phyloP scores from a whole-genome alignment of 2,113 vertebrate genomes.

The Dermatemys mawii region DNA sequence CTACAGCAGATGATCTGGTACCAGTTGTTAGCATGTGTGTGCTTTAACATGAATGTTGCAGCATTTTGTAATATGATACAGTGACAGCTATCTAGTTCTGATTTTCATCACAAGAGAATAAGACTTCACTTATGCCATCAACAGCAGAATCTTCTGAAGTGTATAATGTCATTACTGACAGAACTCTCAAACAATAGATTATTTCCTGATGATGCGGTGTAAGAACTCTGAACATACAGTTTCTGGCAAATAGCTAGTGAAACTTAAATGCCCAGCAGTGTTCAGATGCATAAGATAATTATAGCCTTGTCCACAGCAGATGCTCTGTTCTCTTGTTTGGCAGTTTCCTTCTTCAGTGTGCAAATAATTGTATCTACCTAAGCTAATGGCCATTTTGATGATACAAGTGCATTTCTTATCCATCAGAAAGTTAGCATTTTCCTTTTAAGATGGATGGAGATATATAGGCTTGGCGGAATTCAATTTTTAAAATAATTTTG shows the following conservation, averaged over 20 bases:
- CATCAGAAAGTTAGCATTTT: background rate
- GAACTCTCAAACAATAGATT: slow-evolving; percentile 32
- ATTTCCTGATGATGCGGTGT: slow-evolving; percentile 42
- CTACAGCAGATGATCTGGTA: background rate
- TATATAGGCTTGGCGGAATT: background rate
- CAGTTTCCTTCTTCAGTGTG: slow-evolving; percentile 30
- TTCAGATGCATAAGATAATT: slow-evolving; percentile 66
- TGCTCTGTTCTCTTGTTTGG: slow-evolving; percentile 58
- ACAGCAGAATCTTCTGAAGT: background rate
- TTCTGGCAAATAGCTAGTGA: slow-evolving; percentile 41
- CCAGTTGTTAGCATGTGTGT: background rate
- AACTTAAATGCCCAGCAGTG: slow-evolving; percentile 48
- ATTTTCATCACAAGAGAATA: slow-evolving; percentile 18
- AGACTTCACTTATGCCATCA: background rate
- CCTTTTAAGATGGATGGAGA: background rate
- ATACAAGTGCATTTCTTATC: slow-evolving; percentile 6
- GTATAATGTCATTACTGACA: slow-evolving; percentile 20
- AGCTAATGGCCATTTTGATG: slow-evolving; percentile 25
- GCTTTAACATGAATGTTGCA: background rate
- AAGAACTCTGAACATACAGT: slow-evolving; percentile 26
- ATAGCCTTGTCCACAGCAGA: slow-evolving; percentile 53
- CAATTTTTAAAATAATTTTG: background rate
- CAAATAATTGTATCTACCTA: slow-evolving; percentile 42
- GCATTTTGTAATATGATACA: background rate
- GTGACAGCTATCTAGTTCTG: slow-evolving; percentile 25